Conservation (phyloP, 2,888 invertebrate genomes). For the Scrobipalpa atriplicella region DNA sequence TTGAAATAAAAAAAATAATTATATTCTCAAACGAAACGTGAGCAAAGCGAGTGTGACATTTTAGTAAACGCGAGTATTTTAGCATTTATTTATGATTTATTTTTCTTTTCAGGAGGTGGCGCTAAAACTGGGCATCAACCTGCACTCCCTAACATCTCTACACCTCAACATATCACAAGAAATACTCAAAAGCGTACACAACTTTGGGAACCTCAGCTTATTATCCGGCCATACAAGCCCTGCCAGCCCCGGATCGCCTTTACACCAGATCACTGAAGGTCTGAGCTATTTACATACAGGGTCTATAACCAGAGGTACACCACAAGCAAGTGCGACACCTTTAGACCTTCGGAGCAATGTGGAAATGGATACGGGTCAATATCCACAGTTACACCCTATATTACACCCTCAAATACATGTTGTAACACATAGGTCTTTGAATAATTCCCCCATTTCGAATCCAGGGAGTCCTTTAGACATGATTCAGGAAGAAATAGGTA, state of each 20-base stretch:
- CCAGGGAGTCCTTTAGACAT: conserved; percentile 88
- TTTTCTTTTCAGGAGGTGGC: conserved; percentile 68
- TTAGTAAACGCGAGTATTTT: conserved; percentile 35
- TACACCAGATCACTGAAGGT: conserved; percentile 86
- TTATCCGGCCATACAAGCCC: conserved; percentile 58
- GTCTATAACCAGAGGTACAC: conserved; percentile 87
- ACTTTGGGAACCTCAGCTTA: conserved; percentile 56
- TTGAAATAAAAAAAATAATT: no score
- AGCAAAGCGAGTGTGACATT: background rate
- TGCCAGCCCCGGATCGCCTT: conserved; percentile 71
- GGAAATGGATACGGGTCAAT: conserved; percentile 78
- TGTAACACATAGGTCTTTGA: conserved; percentile 80
- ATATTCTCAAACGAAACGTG: no score
- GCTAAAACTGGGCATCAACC: conserved; percentile 78
- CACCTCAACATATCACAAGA: conserved; percentile 64
- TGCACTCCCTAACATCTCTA: conserved; percentile 62
- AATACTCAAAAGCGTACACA: conserved; percentile 57
- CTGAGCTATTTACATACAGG: conserved; percentile 90
- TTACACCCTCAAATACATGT: conserved; percentile 71
- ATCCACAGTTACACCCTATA: conserved; percentile 68
- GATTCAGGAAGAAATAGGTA: conserved; percentile 86
- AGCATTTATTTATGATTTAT: background rate
- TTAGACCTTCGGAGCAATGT: conserved; percentile 78
- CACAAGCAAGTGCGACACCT: conserved; percentile 82
- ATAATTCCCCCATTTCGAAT: conserved; percentile 84